Evolutionary conservation across 2,888 invertebrate species (phyloP), one percentile per base, ranked within the genome.

Genomic region (Artemia sinica): DNA sequence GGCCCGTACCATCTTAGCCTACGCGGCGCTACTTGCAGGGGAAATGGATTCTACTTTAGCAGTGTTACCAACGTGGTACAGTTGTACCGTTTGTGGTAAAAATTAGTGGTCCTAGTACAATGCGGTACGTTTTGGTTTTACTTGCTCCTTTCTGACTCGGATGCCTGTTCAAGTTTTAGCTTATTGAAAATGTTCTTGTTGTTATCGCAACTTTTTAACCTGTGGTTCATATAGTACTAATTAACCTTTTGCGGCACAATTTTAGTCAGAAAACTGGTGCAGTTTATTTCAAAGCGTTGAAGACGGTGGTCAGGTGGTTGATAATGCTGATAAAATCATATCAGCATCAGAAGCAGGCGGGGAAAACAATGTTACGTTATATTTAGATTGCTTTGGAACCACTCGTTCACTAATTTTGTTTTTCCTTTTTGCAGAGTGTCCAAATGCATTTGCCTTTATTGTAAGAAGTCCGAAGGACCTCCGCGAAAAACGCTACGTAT

Each of bases 401-500:
- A 10, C 18, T 49, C 50, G 10, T 8, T 65, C 14, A n/a, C 11
- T 65, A 51, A 67, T 28, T 49, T 65, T 66, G 28, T 65, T 58
- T 41, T 69, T 69, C 65, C 65, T 67, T 68, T 63, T 77, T 77
- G 7, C 78, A 87, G 90, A 90, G 76, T 92, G 91, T 79, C 88
- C 88, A 77, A 87, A 89, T 76, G 90, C 91, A 71, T 94, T 94
- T 80, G 91, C 91, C 72, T 80, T 94, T 74, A 87, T 91, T 80
- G 89, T 89, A 77, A 86, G 90, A 72, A 89, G 87, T 76, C 90
- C 87, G 77, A 86, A 87, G 74, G 90, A 90, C 77, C 77, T 86
- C 71, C 92, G 90, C 77, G 94, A 94, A 78, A 87, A 88, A 76
- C 79, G 92, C 72, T 90, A 86, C 80, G 88, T 91, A 65, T 94